These are phyloP conservation scores for Amazona vittata DNA, from an alignment of 2,113 vertebrate species.

Conservation along the genomic window DNA sequence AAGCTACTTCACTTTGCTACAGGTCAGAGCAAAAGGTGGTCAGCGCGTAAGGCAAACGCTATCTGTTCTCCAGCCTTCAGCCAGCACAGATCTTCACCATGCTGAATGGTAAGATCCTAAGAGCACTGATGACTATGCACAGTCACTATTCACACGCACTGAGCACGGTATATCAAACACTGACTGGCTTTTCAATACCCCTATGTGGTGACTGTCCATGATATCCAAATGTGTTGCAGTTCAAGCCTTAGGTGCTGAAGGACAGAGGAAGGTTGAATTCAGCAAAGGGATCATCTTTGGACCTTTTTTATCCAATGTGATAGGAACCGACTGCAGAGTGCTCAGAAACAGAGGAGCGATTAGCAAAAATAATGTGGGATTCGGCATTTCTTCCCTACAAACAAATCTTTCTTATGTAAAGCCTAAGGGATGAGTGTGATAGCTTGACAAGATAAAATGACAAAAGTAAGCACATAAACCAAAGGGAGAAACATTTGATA, in stretches of 20 bases:
- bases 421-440: background rate
- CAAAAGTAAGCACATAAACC: background rate
- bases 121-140: rapidly evolving
- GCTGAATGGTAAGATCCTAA: background rate
- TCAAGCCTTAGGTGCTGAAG: background rate
- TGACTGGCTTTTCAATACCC: background rate
- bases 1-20: background rate
- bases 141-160: background rate
- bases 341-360: background rate
- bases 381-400: background rate
- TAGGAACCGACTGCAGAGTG: rapidly evolving
- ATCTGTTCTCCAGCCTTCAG: background rate
- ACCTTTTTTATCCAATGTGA: background rate
- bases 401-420: background rate
- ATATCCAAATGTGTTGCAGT: background rate
- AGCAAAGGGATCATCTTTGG: background rate
- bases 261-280: background rate
- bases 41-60: rapidly evolving
- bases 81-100: background rate
- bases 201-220: background rate
- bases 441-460: background rate
- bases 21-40: background rate
- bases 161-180: background rate
- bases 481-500: background rate
- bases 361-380: background rate